These are phyloP conservation scores for Caenorhabditis drosophilae DNA, from an alignment of 2,888 invertebrate genomes.

Conservation along the genomic window DNA sequence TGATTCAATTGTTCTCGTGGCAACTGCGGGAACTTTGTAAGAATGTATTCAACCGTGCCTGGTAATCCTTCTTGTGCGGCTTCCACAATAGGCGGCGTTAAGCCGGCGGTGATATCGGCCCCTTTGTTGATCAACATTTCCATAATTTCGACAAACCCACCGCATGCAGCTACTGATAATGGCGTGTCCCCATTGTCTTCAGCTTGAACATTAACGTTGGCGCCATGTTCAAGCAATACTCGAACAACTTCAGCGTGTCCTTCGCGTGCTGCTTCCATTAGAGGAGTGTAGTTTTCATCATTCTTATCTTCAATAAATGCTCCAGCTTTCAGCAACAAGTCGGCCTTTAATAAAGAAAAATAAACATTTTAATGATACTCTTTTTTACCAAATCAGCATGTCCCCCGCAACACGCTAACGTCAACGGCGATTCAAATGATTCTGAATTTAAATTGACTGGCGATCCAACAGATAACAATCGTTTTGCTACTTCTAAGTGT, in stretches of 20 bases:
- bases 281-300: constrained; percentile 97
- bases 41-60: constrained; percentile 79
- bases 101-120: constrained; percentile 90
- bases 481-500: constrained; percentile 82
- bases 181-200: constrained; percentile 98
- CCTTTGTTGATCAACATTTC: constrained; percentile 93
- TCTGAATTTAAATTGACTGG: constrained; percentile 96
- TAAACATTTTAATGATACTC: not conserved
- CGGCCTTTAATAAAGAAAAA: constrained; percentile 68
- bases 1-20: constrained; percentile 23
- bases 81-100: constrained; percentile 96
- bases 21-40: constrained; percentile 42
- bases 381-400: constrained; percentile 79
- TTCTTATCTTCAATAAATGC: constrained; percentile 91
- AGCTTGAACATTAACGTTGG: constrained; percentile 95
- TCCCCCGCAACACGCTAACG: constrained; percentile 96
- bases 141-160: constrained; percentile 85
- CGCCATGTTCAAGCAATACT: constrained; percentile 78
- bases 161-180: constrained; percentile 89
- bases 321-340: constrained; percentile 90
- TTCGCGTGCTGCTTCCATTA: constrained; percentile 98
- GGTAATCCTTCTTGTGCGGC: constrained; percentile 96
- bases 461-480: constrained; percentile 92
- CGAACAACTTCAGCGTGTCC: constrained; percentile 79
- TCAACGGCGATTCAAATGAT: constrained; percentile 97